Conservation (phyloP, 2,797 vertebrate genomes). For the Acanthurus tractus region DNA sequence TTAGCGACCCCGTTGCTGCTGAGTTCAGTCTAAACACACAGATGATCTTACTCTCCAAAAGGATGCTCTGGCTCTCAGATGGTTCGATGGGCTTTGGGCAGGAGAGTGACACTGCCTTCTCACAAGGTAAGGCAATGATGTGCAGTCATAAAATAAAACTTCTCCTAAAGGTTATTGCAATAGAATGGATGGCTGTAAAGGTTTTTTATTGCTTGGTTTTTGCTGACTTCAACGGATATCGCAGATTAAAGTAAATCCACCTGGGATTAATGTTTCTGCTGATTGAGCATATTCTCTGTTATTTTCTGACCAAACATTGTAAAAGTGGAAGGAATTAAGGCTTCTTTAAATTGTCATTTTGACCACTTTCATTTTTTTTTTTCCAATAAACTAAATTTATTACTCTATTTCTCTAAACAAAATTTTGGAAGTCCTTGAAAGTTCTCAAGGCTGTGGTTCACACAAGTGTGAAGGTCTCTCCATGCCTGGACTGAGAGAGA, state of each 20-base stretch:
- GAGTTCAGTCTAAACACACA: conserved; percentile 97
- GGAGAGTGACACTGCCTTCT: conserved; percentile 92
- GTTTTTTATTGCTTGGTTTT: background rate
- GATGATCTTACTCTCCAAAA: conserved; percentile 94
- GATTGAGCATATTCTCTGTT: conserved; percentile 17
- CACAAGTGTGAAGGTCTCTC: background rate
- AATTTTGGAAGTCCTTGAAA: conserved; percentile 25
- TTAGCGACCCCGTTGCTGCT: conserved; percentile 95
- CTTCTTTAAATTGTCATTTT: conserved; percentile 21
- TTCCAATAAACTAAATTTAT: conserved; percentile 9
- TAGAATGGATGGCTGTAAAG: background rate
- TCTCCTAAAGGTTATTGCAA: background rate
- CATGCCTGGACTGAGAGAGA: background rate
- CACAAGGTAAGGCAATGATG: conserved; percentile 86
- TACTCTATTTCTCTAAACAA: conserved; percentile 8
- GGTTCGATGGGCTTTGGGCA: conserved; percentile 96
- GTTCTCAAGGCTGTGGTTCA: conserved; percentile 4
- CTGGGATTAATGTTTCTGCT: conserved; percentile 27
- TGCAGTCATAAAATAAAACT: background rate
- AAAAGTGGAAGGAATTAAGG: conserved; percentile 15
- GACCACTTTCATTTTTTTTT: conserved; percentile 35
- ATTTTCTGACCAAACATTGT: conserved; percentile 30
- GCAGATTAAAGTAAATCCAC: conserved; percentile 19
- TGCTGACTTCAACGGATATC: background rate
- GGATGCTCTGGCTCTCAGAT: conserved; percentile 93